phyloP scores from a whole-genome alignment of 2,888 invertebrate species.

The Campopleginae sp. region DNA sequence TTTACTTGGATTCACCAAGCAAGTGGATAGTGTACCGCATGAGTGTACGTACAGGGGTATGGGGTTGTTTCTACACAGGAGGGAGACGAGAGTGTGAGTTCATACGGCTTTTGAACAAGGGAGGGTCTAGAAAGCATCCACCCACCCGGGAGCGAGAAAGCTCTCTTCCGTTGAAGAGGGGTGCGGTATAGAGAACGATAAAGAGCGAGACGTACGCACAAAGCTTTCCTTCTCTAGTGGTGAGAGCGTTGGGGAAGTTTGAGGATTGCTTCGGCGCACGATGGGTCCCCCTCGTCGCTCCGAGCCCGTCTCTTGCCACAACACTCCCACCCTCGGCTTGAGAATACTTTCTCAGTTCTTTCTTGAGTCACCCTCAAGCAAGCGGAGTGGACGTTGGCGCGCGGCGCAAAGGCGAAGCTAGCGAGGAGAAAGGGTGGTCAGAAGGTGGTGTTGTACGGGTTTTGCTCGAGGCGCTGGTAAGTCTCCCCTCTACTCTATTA shows the following conservation, averaged over 20 bases:
- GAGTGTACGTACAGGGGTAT: slow-evolving; percentile 14
- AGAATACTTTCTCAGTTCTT: slow-evolving; percentile 83
- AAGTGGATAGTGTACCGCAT: slow-evolving; percentile 31
- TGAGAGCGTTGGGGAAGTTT: slow-evolving; percentile 35
- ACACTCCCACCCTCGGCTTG: slow-evolving; percentile 64
- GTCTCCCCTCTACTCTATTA: slow-evolving; percentile 80
- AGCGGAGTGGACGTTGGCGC: slow-evolving; percentile 71
- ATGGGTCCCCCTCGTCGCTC: slow-evolving; percentile 60
- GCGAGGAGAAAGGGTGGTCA: slow-evolving; percentile 70
- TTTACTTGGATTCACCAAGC: slow-evolving; percentile 55
- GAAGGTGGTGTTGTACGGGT: slow-evolving; percentile 72
- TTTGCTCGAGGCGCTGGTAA: slow-evolving; percentile 82
- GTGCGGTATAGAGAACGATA: slow-evolving; percentile 46
- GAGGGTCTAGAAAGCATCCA: slow-evolving; percentile 61
- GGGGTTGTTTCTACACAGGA: slow-evolving; percentile 9
- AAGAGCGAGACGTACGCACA: slow-evolving; percentile 69
- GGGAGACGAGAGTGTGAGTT: slow-evolving; percentile 65
- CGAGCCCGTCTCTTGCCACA: slow-evolving; percentile 31
- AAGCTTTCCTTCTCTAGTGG: slow-evolving; percentile 45
- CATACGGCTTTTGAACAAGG: slow-evolving; percentile 63
- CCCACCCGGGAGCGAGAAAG: slow-evolving; percentile 45
- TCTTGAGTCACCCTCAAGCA: slow-evolving; percentile 82
- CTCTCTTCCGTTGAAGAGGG: slow-evolving; percentile 54
- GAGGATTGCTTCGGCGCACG: slow-evolving; percentile 61
- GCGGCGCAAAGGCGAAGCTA: slow-evolving; percentile 66